Conservation (phyloP, 2,113 vertebrate genomes). For the Podocnemis expansa region DNA sequence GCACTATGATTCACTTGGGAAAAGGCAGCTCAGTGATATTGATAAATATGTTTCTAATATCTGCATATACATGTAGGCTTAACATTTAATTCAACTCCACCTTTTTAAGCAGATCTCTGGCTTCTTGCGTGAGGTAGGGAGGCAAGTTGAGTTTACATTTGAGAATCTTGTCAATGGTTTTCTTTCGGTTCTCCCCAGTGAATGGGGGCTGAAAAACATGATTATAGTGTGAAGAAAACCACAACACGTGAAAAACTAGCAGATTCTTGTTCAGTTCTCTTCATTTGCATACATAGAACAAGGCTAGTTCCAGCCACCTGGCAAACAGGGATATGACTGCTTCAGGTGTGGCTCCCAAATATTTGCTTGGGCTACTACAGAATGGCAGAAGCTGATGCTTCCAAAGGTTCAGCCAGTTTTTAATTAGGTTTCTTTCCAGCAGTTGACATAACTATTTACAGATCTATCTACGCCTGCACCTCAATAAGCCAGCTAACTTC, state of each 20-base stretch:
- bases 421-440: background rate
- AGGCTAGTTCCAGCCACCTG: background rate
- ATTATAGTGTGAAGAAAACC: conserved; percentile 28
- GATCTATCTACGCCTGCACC: conserved; percentile 21
- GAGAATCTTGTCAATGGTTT: conserved; percentile 98
- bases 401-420: background rate
- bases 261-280: conserved; percentile 29
- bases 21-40: background rate
- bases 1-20: background rate
- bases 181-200: conserved; percentile 97
- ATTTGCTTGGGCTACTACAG: background rate
- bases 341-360: background rate
- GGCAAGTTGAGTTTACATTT: conserved; percentile 99
- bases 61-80: background rate
- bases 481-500: background rate
- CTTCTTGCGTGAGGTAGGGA: conserved; percentile 99
- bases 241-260: background rate
- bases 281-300: background rate
- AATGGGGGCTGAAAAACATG: conserved; percentile 88
- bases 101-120: conserved; percentile 98
- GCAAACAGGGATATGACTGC: conserved; percentile 10
- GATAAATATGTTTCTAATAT: background rate
- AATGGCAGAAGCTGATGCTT: background rate
- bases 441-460: accelerated
- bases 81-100: conserved; percentile 70